A percentile compares a stretch with the other conserved stretches of the same genome.
Conservation (phyloP, 2,797 vertebrate species). For the Rhinophrynus dorsalis region DNA sequence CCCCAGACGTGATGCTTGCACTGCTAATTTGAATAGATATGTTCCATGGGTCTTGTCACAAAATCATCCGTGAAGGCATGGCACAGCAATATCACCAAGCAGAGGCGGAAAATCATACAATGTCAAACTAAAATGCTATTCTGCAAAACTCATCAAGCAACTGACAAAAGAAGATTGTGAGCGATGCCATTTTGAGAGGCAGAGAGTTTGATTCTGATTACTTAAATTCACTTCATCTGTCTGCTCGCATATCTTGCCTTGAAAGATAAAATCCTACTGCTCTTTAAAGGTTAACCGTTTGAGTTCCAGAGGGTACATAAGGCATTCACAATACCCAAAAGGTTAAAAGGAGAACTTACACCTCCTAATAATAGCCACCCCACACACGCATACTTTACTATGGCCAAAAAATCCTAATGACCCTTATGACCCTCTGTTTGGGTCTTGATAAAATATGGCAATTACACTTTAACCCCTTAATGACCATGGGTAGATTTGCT, state of each 20-base stretch:
- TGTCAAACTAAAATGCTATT: slow-evolving; percentile 54
- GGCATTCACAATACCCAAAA: not conserved
- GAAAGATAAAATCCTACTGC: slow-evolving; percentile 47
- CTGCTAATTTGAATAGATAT: slow-evolving; percentile 34
- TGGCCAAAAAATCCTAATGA: not conserved
- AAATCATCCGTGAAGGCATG: slow-evolving; percentile 61
- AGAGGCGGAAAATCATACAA: slow-evolving; percentile 59
- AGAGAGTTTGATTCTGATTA: slow-evolving; percentile 65
- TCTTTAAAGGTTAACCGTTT: slow-evolving; percentile 51
- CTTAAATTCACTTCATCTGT: slow-evolving; percentile 57
- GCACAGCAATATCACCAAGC: slow-evolving; percentile 60
- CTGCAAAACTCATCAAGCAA: slow-evolving; percentile 58
- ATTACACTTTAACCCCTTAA: too few species aligned
- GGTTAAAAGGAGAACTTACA: too few species aligned
- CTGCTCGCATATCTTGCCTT: slow-evolving; percentile 54
- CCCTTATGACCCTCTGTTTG: not conserved
- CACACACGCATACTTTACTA: not conserved
- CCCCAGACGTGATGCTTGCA: not conserved
- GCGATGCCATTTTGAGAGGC: slow-evolving; percentile 56
- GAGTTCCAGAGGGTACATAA: slow-evolving; percentile 21
- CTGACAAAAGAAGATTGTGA: slow-evolving; percentile 57
- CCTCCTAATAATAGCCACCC: not conserved
- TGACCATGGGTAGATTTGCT: too few species aligned
- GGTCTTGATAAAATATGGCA: not conserved
- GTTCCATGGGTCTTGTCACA: slow-evolving; percentile 22